Base-by-base conservation (phyloP, 1,140 invertebrate genomes). In the Drosophila funebris region DNA sequence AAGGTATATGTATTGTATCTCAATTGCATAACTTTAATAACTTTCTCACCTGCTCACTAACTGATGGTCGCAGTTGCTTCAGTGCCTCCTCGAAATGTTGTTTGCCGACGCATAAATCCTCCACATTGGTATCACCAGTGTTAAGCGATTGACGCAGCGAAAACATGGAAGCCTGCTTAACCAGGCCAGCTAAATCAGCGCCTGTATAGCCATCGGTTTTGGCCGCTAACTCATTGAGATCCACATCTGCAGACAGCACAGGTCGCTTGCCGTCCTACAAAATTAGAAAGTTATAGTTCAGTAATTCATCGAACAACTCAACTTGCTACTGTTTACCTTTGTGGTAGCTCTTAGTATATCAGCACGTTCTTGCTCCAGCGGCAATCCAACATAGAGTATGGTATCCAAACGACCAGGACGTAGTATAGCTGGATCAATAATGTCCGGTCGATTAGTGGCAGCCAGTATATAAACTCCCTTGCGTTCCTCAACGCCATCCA, bases 391-490 rank as follows among this genome's bases (percentile, higher is more conserved):
- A 92, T 97, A 99, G 16, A 99, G 93, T 48, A 97, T 95, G 91
- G 98, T 98, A 91, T 99, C 98, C 39, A 99, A 93, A 80, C 99
- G 94, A 11, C 98, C 98, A 0, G 98, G 98, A 91, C 99, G 93
- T 50, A 99, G 92, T 50, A 99, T 96, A 0, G 99, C 99, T 2
- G 98, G 96, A 93, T 99, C 99, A 66, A 99, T 96, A 5, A 99
- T 99, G 87, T 99, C 98, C 46, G 98, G 97, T 78, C 98, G 93
- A 93, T 99, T 99, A 24, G 97, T 99, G 0, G 98, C 98, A 3
- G 97, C 99, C 93, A 99, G 95, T 3, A 99, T 93, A 92, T 97
- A 99, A 2, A 99, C 98, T 7, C 96, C 96, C 80, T 97, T 95
- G 46, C 97, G 94, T 27, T 94, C 94, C 91, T 98, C 96, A 11